These are phyloP conservation scores for Leucophenga maculata DNA, from an alignment of 2,888 invertebrate genomes.

Conservation along the genomic window DNA sequence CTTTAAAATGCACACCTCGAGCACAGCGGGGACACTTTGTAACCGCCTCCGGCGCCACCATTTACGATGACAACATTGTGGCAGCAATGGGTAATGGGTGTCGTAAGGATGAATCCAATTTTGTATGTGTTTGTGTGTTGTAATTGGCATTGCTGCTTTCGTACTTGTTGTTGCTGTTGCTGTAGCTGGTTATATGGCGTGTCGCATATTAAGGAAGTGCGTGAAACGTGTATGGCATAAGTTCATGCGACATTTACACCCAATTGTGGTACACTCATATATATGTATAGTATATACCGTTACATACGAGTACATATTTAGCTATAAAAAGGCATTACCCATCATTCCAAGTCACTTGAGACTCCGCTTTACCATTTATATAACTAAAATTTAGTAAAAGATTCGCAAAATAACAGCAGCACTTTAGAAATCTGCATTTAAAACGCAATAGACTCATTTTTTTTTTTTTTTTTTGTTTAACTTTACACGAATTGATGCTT, in stretches of 20 bases:
- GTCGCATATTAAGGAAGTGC: constrained; percentile 60
- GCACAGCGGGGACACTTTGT: not conserved
- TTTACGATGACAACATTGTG: not conserved
- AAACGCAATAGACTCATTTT: too few relatives aligned
- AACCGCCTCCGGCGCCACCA: constrained; percentile 27
- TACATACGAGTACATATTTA: not conserved
- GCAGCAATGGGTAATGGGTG: constrained; percentile 4
- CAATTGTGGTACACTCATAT: constrained; percentile 39
- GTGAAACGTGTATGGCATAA: constrained; percentile 60
- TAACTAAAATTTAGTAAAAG: too few relatives aligned
- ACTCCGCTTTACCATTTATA: too few relatives aligned
- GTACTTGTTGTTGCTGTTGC: not conserved
- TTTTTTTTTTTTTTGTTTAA: too few relatives aligned
- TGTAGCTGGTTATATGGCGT: constrained; percentile 23
- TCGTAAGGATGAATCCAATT: too few relatives aligned
- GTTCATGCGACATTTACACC: constrained; percentile 60
- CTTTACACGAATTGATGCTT: too few relatives aligned
- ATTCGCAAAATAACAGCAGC: too few relatives aligned
- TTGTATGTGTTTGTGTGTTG: constrained; percentile 7
- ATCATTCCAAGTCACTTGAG: too few relatives aligned
- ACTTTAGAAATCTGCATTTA: too few relatives aligned
- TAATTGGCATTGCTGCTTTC: not conserved
- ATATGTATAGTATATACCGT: too few relatives aligned
- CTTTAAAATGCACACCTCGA: too few relatives aligned
- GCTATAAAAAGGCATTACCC: too few relatives aligned